A percentile compares a stretch with the other conserved stretches of the same genome.
These are phyloP conservation scores for Nansenia antarctica DNA, from an alignment of 2,113 vertebrate genomes.

Conservation along the genomic window DNA sequence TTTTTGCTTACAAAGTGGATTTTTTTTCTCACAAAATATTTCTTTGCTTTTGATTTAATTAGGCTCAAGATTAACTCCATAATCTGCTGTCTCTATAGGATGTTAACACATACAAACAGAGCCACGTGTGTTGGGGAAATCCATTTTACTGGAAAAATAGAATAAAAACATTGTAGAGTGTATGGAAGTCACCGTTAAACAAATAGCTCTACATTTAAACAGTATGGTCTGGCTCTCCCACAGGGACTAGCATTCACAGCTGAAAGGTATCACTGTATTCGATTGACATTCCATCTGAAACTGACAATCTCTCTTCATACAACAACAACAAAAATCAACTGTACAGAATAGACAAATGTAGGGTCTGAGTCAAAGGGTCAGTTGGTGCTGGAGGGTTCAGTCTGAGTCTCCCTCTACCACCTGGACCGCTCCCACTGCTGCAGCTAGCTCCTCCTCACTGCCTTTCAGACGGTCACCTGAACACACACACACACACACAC, in stretches of 20 bases:
- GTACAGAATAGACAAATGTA: not conserved
- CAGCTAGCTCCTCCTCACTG: conserved; percentile 85
- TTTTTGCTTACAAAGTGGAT: not conserved
- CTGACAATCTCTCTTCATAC: not conserved
- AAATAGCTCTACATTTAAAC: conserved; percentile 6
- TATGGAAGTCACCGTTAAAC: too few species aligned
- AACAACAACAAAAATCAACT: not conserved
- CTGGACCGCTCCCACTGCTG: conserved; percentile 73
- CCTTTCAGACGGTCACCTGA: conserved; percentile 89
- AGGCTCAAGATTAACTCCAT: too few species aligned
- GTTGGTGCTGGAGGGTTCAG: conserved; percentile 59
- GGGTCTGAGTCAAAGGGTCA: not conserved
- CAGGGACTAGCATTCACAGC: not conserved
- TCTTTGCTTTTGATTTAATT: too few species aligned
- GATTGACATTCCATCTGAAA: not conserved
- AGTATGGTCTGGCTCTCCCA: not conserved
- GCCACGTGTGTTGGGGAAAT: conserved; percentile 18
- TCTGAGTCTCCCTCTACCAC: conserved; percentile 84
- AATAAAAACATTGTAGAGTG: conserved; percentile 32
- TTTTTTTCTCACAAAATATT: not conserved
- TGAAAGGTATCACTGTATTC: not conserved
- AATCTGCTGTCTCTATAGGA: too few species aligned
- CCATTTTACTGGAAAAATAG: conserved; percentile 55
- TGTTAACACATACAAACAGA: not conserved
- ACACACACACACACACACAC: not conserved